Evolutionary conservation across 2,797 vertebrate species (phyloP).

Genomic region (Neosalanx taihuensis): DNA sequence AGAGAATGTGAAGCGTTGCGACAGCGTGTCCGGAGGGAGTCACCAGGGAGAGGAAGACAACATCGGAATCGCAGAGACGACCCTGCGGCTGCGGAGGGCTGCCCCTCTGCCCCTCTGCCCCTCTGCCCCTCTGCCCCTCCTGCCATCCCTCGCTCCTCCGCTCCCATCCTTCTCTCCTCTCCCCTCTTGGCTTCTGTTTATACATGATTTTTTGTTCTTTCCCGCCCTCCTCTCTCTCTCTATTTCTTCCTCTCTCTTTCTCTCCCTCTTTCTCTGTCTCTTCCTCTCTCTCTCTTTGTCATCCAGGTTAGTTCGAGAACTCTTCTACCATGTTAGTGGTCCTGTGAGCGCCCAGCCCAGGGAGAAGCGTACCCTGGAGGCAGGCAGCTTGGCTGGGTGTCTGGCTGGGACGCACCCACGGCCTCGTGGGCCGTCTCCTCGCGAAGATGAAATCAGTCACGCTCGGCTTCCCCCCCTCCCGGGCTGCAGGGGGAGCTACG

Average conservation of each 20-base stretch:
- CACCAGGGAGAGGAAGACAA: slow-evolving; percentile 56
- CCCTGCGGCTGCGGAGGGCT: slow-evolving; percentile 55
- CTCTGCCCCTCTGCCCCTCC: no score
- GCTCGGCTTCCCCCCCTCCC: slow-evolving; percentile 52
- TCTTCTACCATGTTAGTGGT: slow-evolving; percentile 4
- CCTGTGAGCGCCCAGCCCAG: slow-evolving; percentile 3
- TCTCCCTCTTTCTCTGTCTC: neutral
- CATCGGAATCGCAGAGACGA: slow-evolving; percentile 65
- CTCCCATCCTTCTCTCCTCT: no score
- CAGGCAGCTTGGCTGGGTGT: slow-evolving; percentile 50
- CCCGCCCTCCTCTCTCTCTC: no score
- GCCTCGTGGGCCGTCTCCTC: slow-evolving; percentile 22
- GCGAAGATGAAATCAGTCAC: slow-evolving; percentile 56
- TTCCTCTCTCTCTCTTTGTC: slow-evolving; percentile 19
- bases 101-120: slow-evolving; percentile 4
- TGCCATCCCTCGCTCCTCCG: no score
- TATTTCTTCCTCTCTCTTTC: no score
- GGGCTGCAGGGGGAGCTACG: slow-evolving; percentile 66
- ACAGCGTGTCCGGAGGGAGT: slow-evolving; percentile 53
- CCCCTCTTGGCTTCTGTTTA: no score
- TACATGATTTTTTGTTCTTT: no score
- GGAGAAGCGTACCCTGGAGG: slow-evolving; percentile 34
- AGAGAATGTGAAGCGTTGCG: slow-evolving; percentile 43
- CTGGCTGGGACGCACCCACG: no score
- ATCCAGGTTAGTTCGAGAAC: slow-evolving; percentile 22